These are phyloP conservation scores for Galbula dea DNA, from an alignment of 2,113 vertebrate species.

Conservation along the genomic window DNA sequence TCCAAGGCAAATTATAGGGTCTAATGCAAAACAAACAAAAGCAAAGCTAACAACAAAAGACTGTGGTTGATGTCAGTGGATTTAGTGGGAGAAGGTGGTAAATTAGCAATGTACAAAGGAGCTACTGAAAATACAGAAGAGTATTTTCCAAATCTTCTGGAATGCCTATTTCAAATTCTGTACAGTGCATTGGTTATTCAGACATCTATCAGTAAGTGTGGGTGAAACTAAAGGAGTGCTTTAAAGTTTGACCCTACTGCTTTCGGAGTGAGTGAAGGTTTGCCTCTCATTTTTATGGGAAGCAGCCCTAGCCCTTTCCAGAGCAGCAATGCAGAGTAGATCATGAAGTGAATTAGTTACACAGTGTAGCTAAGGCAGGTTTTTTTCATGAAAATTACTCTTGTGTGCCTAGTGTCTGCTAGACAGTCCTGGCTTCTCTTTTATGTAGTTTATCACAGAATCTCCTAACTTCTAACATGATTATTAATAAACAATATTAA, in stretches of 20 bases:
- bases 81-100: not conserved
- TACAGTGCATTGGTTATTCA: not conserved
- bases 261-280: not conserved
- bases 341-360: not conserved
- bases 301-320: not conserved
- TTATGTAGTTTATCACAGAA: not conserved
- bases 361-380: not conserved
- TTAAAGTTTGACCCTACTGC: not conserved
- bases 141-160: not conserved
- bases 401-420: not conserved
- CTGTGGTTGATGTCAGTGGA: not conserved
- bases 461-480: not conserved
- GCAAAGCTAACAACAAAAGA: not conserved
- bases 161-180: not conserved
- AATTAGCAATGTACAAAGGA: not conserved
- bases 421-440: not conserved
- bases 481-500: not conserved
- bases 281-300: not conserved
- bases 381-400: not conserved
- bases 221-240: not conserved
- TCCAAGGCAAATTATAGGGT: not conserved
- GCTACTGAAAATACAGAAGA: not conserved
- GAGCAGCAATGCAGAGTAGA: not conserved
- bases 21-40: too few relatives aligned
- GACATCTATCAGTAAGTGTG: not conserved